Evolutionary conservation across 2,113 vertebrate species (phyloP).

Genomic region (Callorhinus ursinus): DNA sequence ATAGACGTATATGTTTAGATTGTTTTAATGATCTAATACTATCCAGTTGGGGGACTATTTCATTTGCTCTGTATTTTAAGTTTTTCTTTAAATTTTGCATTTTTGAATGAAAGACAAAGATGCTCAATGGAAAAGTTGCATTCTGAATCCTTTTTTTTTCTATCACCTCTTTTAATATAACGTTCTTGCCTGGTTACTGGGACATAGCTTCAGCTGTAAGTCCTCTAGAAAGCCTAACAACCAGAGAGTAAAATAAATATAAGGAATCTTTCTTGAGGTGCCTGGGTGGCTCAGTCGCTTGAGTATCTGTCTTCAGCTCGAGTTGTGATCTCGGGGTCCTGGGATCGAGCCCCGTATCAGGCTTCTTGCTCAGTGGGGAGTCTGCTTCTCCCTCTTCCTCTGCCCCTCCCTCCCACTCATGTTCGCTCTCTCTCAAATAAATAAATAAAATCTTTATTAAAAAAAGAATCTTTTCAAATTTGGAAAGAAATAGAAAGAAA

Average conservation of each 20-base stretch:
- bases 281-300: not conserved
- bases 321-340: not conserved
- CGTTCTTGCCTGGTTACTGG: not conserved
- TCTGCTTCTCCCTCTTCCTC: not conserved
- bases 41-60: not conserved
- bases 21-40: not conserved
- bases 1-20: not conserved
- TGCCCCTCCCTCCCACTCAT: not conserved
- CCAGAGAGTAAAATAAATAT: not conserved
- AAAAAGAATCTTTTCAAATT: not conserved
- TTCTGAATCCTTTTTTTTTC: slow-evolving; percentile 9
- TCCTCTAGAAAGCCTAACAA: not conserved
- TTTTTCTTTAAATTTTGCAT: not conserved
- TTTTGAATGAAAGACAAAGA: slow-evolving; percentile 16
- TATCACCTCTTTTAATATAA: not conserved
- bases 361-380: not conserved
- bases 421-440: not conserved
- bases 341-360: not conserved
- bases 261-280: not conserved
- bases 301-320: too few species aligned
- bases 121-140: not conserved
- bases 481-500: not conserved
- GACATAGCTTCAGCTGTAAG: not conserved
- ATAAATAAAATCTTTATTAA: too few species aligned
- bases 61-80: not conserved